Conservation (phyloP, 2,113 vertebrate species). For the Lontra canadensis region DNA sequence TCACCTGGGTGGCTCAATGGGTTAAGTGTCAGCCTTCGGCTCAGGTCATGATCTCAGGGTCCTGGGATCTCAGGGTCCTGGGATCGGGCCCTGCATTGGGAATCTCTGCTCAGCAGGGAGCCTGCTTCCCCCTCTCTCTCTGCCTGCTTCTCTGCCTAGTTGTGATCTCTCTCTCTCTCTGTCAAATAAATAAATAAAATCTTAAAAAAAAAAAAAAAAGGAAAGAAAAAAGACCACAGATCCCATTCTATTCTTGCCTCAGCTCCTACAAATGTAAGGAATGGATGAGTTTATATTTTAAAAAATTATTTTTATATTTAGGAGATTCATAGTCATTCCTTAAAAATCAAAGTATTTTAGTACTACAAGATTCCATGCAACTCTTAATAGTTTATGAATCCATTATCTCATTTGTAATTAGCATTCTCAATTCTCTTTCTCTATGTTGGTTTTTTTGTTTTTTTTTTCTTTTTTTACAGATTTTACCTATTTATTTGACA, state of each 20-base stretch:
- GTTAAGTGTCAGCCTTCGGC: no score
- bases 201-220: neutral
- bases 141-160: no score
- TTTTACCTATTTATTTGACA: no score
- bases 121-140: no score
- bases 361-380: neutral
- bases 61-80: no score
- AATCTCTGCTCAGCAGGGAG: no score
- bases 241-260: neutral
- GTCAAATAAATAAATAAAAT: no score
- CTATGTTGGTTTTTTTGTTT: neutral
- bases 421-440: neutral
- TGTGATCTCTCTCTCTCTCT: no score
- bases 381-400: neutral
- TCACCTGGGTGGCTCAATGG: no score
- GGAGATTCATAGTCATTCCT: neutral
- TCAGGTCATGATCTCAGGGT: no score
- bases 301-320: neutral
- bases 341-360: constrained; percentile 2
- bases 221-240: neutral
- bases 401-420: neutral
- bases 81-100: no score
- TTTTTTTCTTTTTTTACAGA: no score
- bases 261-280: neutral
- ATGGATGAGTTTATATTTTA: neutral